A percentile compares a stretch with the other conserved stretches of the same genome.
Conservation (phyloP, 2,888 invertebrate species). For the Agrotis segetum region DNA sequence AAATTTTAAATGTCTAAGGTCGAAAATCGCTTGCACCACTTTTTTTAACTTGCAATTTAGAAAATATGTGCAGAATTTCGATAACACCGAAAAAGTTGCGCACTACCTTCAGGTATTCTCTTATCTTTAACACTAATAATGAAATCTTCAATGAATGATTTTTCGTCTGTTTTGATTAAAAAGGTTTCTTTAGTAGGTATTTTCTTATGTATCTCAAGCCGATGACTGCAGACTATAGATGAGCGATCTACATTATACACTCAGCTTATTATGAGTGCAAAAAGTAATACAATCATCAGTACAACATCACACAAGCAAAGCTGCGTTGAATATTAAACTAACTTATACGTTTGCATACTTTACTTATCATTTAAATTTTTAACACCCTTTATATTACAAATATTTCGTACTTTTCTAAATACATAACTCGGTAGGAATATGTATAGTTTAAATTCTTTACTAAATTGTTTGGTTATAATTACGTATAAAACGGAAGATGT, state of each 20-base stretch:
- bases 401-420: neutral
- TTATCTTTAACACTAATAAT: neutral
- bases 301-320: neutral
- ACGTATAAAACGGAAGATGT: neutral
- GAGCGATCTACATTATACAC: neutral
- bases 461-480: neutral
- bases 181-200: neutral
- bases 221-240: neutral
- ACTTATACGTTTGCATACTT: neutral
- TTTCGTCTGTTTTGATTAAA: constrained; percentile 11
- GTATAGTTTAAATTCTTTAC: neutral
- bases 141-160: neutral
- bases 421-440: neutral
- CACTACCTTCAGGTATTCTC: neutral
- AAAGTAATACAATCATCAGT: neutral
- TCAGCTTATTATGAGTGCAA: neutral
- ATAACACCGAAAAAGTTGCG: neutral
- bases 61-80: constrained; percentile 6
- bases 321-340: neutral
- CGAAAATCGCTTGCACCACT: no score
- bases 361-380: neutral
- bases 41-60: neutral
- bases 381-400: neutral
- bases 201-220: neutral
- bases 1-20: no score